Evolutionary conservation across 2,888 invertebrate species (phyloP).

Genomic region (Drosophila meridiana): DNA sequence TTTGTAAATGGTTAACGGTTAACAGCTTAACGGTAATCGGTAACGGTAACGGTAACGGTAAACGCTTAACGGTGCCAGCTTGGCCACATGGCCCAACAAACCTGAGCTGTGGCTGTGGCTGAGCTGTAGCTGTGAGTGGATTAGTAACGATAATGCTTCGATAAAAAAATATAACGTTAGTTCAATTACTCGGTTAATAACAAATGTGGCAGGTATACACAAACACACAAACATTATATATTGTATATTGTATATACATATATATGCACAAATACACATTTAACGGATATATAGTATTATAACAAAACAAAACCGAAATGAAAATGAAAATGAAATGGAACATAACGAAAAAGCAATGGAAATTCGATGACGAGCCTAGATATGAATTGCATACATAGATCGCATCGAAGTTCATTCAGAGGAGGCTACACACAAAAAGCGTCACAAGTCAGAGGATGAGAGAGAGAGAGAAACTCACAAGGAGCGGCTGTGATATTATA

Average conservation of each 20-base stretch:
- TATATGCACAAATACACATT: constrained; percentile 32
- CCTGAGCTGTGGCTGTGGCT: constrained; percentile 72
- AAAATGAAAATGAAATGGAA: constrained; percentile 26
- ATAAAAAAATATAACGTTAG: constrained; percentile 58
- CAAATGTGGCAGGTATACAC: constrained; percentile 29
- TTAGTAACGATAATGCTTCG: constrained; percentile 67
- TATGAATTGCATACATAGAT: not conserved
- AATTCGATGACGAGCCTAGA: constrained; percentile 6
- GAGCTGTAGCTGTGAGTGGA: constrained; percentile 60
- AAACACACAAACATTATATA: constrained; percentile 22
- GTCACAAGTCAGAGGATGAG: constrained; percentile 1
- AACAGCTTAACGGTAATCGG: constrained; percentile 25
- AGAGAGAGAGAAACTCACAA: constrained; percentile 16
- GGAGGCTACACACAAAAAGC: constrained; percentile 25
- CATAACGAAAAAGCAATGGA: not conserved
- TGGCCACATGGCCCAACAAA: constrained; percentile 63
- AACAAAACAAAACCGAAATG: not conserved
- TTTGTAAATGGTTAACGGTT: constrained; percentile 22
- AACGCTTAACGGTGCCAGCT: constrained; percentile 57
- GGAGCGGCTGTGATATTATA: not conserved
- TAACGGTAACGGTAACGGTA: constrained; percentile 43
- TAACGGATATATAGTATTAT: constrained; percentile 12
- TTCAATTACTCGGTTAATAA: constrained; percentile 48
- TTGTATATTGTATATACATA: not conserved
- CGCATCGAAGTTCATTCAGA: constrained; percentile 13